Evolutionary conservation across 2,888 invertebrate species (phyloP).

Genomic region (Morinoia aosen): DNA sequence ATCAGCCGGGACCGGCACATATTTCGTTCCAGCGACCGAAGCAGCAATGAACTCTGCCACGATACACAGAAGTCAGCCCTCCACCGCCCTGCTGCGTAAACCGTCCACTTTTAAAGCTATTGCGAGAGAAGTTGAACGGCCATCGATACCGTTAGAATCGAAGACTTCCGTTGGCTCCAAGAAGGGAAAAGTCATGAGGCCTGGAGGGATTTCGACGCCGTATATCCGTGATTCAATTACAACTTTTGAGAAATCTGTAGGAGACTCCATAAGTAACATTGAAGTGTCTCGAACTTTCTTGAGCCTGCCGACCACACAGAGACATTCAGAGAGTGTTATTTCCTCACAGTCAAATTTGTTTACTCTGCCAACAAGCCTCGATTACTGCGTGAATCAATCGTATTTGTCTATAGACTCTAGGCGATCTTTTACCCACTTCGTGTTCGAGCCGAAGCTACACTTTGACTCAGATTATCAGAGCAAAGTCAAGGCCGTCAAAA

Average conservation of each 20-base stretch:
- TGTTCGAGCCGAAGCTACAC: constrained; percentile 22
- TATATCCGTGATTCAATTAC: constrained; percentile 16
- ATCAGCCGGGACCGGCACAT: neutral
- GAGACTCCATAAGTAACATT: constrained; percentile 34
- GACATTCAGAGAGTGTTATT: neutral
- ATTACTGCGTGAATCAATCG: constrained; percentile 29
- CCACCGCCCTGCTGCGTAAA: neutral
- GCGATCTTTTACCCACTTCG: neutral
- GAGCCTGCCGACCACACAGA: neutral
- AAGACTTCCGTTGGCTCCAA: neutral
- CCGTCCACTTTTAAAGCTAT: neutral
- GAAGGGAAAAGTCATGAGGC: neutral
- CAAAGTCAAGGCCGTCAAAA: constrained; percentile 40
- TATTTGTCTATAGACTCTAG: neutral
- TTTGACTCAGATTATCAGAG: constrained; percentile 33
- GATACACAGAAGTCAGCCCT: neutral
- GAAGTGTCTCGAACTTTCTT: constrained; percentile 43
- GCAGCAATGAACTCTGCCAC: neutral
- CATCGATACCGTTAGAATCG: neutral
- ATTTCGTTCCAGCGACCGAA: neutral
- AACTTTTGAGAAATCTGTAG: constrained; percentile 24
- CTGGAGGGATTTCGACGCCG: neutral
- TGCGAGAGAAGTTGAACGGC: neutral
- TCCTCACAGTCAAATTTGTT: neutral
- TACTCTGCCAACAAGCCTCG: neutral